These are phyloP conservation scores for Hystrix brachyura DNA, from an alignment of 2,113 vertebrate species.

Conservation along the genomic window DNA sequence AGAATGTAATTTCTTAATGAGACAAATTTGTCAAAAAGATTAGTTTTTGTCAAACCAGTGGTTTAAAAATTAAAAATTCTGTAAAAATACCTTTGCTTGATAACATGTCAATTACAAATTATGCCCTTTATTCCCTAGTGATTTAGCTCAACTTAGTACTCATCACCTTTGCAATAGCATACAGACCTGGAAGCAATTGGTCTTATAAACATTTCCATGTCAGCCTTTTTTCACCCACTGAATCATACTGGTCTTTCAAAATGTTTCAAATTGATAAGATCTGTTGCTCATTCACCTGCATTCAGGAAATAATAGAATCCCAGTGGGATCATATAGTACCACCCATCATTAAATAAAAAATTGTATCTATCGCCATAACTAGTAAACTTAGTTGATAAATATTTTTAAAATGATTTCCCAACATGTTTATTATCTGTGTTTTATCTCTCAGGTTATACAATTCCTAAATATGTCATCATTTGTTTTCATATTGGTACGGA, in stretches of 20 bases:
- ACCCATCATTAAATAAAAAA: background rate
- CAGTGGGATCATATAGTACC: background rate
- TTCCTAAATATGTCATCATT: background rate
- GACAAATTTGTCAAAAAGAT: background rate
- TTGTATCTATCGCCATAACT: background rate
- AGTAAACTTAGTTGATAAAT: background rate
- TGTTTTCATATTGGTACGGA: background rate
- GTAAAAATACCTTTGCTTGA: background rate
- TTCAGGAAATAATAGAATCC: conserved; percentile 1
- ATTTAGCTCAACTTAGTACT: background rate
- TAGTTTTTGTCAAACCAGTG: background rate
- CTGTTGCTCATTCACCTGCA: background rate
- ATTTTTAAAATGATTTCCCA: background rate
- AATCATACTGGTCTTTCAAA: background rate
- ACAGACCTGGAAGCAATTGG: background rate
- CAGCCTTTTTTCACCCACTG: rapidly evolving
- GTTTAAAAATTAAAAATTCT: conserved; percentile 18
- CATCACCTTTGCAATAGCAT: background rate
- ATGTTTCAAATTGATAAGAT: background rate
- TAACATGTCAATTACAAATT: background rate
- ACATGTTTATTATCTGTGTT: background rate
- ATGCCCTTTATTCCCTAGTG: background rate
- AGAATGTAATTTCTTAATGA: background rate
- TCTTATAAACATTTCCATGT: background rate
- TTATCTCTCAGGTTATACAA: background rate